phyloP scores from a whole-genome alignment of 2,888 invertebrate species.

The Sphaerophoria taeniata region DNA sequence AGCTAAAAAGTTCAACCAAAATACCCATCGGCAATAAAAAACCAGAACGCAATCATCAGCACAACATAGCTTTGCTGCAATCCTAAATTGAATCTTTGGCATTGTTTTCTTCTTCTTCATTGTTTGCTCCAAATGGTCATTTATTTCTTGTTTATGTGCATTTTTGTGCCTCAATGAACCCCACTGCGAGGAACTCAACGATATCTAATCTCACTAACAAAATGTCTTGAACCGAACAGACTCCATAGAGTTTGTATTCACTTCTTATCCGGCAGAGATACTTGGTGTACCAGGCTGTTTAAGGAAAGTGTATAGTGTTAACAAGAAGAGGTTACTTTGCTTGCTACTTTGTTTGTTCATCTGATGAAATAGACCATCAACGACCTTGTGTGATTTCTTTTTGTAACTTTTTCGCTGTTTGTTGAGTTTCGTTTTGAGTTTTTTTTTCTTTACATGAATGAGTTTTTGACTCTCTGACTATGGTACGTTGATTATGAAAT shows the following conservation, averaged over 20 bases:
- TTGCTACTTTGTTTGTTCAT: conserved; percentile 21
- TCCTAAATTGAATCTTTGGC: conserved; percentile 10
- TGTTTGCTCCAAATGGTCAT: conserved; percentile 26
- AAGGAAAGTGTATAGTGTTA: conserved; percentile 39
- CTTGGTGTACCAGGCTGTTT: conserved; percentile 12
- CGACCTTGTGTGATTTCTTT: conserved; percentile 30
- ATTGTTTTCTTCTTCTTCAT: conserved; percentile 3
- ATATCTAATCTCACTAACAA: conserved; percentile 23
- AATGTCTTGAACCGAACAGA: conserved; percentile 34
- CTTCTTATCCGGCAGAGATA: not conserved
- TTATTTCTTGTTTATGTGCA: conserved; percentile 17
- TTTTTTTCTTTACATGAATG: not conserved
- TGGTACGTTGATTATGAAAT: conserved; percentile 15
- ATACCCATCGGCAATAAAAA: conserved; percentile 8
- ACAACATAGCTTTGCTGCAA: not conserved
- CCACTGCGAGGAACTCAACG: conserved; percentile 11
- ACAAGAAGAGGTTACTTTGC: conserved; percentile 19
- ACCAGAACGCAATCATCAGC: conserved; percentile 14
- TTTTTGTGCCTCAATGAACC: conserved; percentile 19
- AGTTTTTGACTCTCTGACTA: not conserved
- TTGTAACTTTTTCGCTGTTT: conserved; percentile 9
- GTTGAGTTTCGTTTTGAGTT: not conserved
- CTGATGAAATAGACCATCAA: conserved; percentile 24
- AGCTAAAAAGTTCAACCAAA: not conserved
- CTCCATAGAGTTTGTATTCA: not conserved